These are phyloP conservation scores for Puntigrus tetrazona DNA, from an alignment of 2,113 vertebrate genomes.

Conservation along the genomic window DNA sequence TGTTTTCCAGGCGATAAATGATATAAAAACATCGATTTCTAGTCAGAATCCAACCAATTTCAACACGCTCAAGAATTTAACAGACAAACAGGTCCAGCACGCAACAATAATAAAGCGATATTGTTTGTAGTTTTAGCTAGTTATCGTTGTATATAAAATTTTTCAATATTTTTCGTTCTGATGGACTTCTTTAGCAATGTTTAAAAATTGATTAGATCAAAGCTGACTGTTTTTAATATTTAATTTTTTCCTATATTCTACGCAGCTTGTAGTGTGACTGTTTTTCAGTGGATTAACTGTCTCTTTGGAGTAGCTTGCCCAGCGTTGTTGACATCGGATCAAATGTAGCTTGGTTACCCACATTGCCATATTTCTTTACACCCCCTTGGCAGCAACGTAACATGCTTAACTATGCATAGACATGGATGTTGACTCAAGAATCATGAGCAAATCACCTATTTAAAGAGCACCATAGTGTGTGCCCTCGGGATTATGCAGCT, in stretches of 20 bases:
- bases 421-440: slow-evolving; percentile 39
- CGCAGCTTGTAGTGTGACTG: neutral
- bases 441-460: slow-evolving; percentile 44
- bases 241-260: neutral
- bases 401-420: slow-evolving; percentile 44
- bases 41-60: neutral
- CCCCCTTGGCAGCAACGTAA: slow-evolving; percentile 27
- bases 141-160: neutral
- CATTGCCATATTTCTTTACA: neutral
- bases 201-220: neutral
- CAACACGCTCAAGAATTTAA: neutral
- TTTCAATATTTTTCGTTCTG: neutral
- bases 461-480: slow-evolving; percentile 40
- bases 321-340: neutral
- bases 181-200: neutral
- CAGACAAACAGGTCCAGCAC: neutral
- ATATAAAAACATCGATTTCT: neutral
- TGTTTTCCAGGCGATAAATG: neutral
- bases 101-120: neutral
- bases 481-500: slow-evolving; percentile 41
- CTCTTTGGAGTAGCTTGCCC: neutral
- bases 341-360: neutral
- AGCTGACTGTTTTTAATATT: neutral
- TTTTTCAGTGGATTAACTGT: neutral
- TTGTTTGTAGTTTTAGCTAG: neutral